Conservation (phyloP, 1,140 invertebrate genomes). For the Bombus terrestris region DNA sequence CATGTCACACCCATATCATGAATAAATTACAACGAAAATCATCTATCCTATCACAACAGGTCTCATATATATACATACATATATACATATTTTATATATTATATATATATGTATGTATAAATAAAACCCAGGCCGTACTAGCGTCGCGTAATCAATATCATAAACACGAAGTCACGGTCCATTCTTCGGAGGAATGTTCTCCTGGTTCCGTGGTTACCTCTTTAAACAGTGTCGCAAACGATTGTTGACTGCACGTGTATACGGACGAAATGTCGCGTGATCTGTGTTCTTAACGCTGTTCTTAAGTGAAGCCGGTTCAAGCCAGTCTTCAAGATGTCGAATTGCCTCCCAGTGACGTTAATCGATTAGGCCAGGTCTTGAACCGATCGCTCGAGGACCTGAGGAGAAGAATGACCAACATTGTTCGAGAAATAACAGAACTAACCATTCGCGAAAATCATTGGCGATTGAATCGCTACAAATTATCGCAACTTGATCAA, state of each 20-base stretch:
- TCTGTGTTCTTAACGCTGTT: neutral
- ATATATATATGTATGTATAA: neutral
- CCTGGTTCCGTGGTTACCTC: neutral
- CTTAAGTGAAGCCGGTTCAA: constrained; percentile 63
- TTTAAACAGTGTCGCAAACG: constrained; percentile 12
- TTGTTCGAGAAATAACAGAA: constrained; percentile 13
- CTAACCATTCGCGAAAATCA: neutral
- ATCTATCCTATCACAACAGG: neutral
- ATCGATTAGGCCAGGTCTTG: constrained; percentile 49
- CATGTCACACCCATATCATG: too few relatives aligned
- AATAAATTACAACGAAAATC: neutral
- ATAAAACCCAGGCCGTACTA: neutral
- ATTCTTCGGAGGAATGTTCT: neutral
- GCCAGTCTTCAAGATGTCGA: constrained; percentile 48
- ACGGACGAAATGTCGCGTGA: constrained; percentile 28
- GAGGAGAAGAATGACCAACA: neutral
- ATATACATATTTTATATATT: too few relatives aligned
- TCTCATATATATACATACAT: too few relatives aligned
- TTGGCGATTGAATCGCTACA: neutral
- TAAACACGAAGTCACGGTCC: neutral
- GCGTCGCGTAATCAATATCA: neutral
- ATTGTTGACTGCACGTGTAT: neutral
- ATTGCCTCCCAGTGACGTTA: constrained; percentile 55
- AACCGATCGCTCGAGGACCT: constrained; percentile 4
- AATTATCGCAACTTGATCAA: neutral